Conservation (phyloP, 2,888 invertebrate genomes). For the Epirrhoe tristata region DNA sequence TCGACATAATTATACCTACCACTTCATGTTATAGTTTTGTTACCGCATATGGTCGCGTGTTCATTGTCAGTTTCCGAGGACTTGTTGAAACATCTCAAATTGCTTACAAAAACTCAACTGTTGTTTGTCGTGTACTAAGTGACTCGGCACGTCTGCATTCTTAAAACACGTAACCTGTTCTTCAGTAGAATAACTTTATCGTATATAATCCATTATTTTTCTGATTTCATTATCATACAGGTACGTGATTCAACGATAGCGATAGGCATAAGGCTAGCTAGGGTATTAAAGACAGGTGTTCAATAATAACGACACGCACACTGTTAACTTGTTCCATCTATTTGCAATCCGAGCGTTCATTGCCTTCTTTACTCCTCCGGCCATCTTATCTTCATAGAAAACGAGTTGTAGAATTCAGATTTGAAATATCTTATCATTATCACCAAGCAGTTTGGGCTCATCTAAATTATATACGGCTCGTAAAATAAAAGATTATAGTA, state of each 20-base stretch:
- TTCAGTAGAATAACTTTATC: conserved; percentile 1
- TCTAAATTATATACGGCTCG: conserved; percentile 10
- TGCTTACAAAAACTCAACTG: conserved; percentile 21
- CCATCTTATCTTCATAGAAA: conserved; percentile 49
- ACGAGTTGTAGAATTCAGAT: conserved; percentile 3
- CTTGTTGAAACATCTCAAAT: conserved; percentile 23
- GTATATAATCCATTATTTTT: conserved; percentile 1
- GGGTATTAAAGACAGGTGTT: conserved; percentile 54
- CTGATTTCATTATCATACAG: conserved; percentile 1
- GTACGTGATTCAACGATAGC: conserved; percentile 24
- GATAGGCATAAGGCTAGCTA: neutral
- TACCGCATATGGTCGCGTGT: conserved; percentile 48
- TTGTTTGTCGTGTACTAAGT: conserved; percentile 11
- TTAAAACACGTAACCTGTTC: conserved; percentile 25
- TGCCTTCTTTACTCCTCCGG: conserved; percentile 42
- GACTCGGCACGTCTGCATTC: conserved; percentile 22
- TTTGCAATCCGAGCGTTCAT: conserved; percentile 56
- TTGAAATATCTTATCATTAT: conserved; percentile 16
- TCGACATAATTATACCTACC: conserved; percentile 31
- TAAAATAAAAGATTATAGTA: conserved; percentile 18
- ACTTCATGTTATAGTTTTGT: conserved; percentile 42
- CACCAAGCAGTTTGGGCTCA: conserved; percentile 12
- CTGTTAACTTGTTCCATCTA: conserved; percentile 47
- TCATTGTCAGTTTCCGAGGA: conserved; percentile 29
- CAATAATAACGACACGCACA: conserved; percentile 51